Base-by-base conservation (phyloP, 2,113 vertebrate genomes). In the Indicator indicator region DNA sequence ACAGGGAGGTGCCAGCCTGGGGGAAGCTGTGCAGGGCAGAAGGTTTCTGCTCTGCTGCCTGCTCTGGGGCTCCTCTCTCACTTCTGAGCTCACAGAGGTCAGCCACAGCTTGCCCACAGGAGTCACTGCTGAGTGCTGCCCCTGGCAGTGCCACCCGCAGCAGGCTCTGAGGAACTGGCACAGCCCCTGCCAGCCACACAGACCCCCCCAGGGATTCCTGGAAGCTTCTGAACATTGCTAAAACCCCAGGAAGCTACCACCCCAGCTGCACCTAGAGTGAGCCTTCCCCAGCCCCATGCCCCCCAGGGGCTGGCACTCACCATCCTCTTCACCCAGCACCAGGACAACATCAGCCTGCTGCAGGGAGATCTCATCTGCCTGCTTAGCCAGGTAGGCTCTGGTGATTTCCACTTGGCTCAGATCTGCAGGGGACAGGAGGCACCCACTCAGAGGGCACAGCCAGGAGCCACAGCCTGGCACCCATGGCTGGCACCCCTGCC, bases 331-430 rank as follows among this genome's bases (percentile, higher is more conserved):
- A 10, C 97, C 97, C 65, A 98, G 70, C 36, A 99, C 96, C 40
- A 99, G 97, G 20, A 99, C 98, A 0, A 99, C 98, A 2, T 99
- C 99, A 0, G 99, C 98, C 95, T 98, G 99, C 93, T 99, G 98
- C 71, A 99, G 97, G 1, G 98, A 98, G 24, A 99, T 59, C 96
- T 99, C 99, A 0, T 99, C 99, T 0, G 94, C 98, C 67, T 98
- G 97, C 83, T 98, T 99, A 4, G 99, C 98, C 88, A 99, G 95
- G 94, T 98, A 98, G 6, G 98, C 97, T 56, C 98, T 98, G 65
- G 97, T 99, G 63, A 98, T 92, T 96, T 99, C 99, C 59, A 98
- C 99, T 77, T 99, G 99, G 23, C 97, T 98, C 86, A 99, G 94
- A 6, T 97, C 99, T 99, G 83, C 33, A 48, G 78, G 24, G 54